These are phyloP conservation scores for Todiramphus saurophagus DNA, from an alignment of 2,113 vertebrate species.

Conservation along the genomic window DNA sequence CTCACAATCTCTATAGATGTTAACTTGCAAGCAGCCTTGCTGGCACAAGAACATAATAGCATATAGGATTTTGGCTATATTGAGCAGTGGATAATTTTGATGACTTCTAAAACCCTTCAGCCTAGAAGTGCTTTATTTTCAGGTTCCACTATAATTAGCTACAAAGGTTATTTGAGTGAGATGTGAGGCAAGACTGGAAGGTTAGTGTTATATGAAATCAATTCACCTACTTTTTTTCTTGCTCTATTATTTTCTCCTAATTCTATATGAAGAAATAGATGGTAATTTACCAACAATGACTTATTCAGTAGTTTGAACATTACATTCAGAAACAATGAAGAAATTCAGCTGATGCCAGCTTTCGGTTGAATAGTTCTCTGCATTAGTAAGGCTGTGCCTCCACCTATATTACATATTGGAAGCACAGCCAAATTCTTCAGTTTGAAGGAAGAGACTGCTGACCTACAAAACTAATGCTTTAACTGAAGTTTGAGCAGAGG, in stretches of 20 bases:
- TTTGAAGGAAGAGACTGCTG: not conserved
- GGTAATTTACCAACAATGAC: conserved; percentile 36
- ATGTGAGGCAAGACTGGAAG: conserved; percentile 2
- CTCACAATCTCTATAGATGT: not conserved
- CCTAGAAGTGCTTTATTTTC: conserved; percentile 58
- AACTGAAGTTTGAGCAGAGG: not conserved
- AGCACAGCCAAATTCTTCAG: not conserved
- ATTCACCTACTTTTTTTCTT: conserved; percentile 42
- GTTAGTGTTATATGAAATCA: conserved; percentile 64
- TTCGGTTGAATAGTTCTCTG: not conserved
- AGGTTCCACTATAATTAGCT: conserved; percentile 46
- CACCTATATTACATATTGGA: not conserved
- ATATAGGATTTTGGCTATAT: conserved; percentile 54
- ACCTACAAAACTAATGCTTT: not conserved
- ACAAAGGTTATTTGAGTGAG: conserved; percentile 58
- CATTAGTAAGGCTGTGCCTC: not conserved
- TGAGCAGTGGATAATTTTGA: conserved; percentile 57
- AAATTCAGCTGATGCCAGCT: not conserved
- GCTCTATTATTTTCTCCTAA: conserved; percentile 50
- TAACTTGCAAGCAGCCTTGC: conserved; percentile 8
- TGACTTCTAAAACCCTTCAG: conserved; percentile 52
- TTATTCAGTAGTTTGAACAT: conserved; percentile 1
- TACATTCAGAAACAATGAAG: not conserved
- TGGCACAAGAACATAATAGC: conserved; percentile 31
- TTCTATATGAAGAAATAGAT: conserved; percentile 31